phyloP scores from a whole-genome alignment of 1,140 invertebrate genomes.

The Drosophila malerkotliana region DNA sequence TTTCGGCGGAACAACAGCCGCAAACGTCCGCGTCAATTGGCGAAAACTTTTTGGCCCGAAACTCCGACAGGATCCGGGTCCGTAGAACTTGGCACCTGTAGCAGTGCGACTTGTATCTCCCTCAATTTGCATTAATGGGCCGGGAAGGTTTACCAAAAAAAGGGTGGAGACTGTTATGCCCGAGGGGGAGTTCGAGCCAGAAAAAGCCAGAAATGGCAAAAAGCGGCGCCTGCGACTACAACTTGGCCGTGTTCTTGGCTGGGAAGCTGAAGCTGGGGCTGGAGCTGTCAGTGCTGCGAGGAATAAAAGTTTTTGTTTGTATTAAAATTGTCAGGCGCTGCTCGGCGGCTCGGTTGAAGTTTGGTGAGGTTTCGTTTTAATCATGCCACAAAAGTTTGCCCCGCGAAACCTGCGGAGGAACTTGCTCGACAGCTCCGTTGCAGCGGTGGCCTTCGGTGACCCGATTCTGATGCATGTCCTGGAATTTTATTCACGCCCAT shows the following conservation, averaged over 20 bases:
- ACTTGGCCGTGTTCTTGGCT: slow-evolving; percentile 43
- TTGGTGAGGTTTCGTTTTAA: slow-evolving; percentile 62
- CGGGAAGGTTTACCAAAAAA: not conserved
- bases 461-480: slow-evolving; percentile 24
- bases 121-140: slow-evolving; percentile 52
- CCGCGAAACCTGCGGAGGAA: slow-evolving; percentile 21
- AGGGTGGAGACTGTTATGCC: no score
- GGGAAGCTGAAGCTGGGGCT: not conserved
- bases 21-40: slow-evolving; percentile 51
- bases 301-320: slow-evolving; percentile 46
- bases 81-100: slow-evolving; percentile 33
- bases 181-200: no score
- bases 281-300: slow-evolving; percentile 14
- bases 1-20: slow-evolving; percentile 60
- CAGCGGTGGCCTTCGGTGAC: not conserved
- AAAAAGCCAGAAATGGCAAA: slow-evolving; percentile 1
- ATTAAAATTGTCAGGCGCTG: slow-evolving; percentile 70
- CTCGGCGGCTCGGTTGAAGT: slow-evolving; percentile 22
- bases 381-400: slow-evolving; percentile 60
- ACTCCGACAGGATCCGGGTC: not conserved
- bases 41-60: slow-evolving; percentile 23
- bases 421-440: slow-evolving; percentile 14
- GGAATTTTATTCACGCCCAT: slow-evolving; percentile 10
- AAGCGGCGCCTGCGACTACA: slow-evolving; percentile 46
- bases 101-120: slow-evolving; percentile 25